Evolutionary conservation across 2,797 vertebrate genomes (phyloP), one percentile per base, ranked within the genome.

Genomic region (Chloroceryle amazona): DNA sequence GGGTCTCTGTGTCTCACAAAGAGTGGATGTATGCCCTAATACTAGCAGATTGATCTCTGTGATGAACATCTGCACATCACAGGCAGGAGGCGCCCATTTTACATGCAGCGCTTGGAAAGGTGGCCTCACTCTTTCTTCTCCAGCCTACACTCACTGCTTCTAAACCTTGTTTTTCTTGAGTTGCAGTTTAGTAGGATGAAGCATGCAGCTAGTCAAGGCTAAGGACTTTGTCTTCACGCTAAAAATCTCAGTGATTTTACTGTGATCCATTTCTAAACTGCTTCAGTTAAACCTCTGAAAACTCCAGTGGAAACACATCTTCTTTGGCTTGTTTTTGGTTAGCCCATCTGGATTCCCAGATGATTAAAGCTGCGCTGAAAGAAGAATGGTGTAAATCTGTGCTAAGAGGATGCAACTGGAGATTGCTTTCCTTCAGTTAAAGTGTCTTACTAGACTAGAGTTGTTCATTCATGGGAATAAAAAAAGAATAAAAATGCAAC

Each of bases 71-170:
- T 35, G 31, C 8, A 55, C 3, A 2, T 49, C 0, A 0, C 39
- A 82, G 68, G 70, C 46, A 91, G 49, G 23, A 88, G 3, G 7
- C 1, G 0, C 15, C 16, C 18, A 10, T 68, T 83, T 72, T 29
- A 35, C 0, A 0, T 1, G 4, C 11, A 29, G 28, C 0, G 0
- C 42, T 88, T 81, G 29, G 42, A 90, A 78, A 79, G 15, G 35
- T 37, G 57, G 49, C 25, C 25, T 28, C 0, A 1, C 35, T 66
- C 67, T 42, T 49, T 44, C 25, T 68, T 67, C 62, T 78, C 39
- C 39, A 44, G 57, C 57, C 52, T 70, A 26, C 17, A 4, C 10
- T 72, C 20, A 13, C 31, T 65, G 54, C 65, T 86, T 81, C 49
- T 35, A 90, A 83, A 88, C 65, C 41, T 74, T n/a, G 31, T 71